Conservation (phyloP, 2,888 invertebrate species). For the Eremobia ochroleuca region DNA sequence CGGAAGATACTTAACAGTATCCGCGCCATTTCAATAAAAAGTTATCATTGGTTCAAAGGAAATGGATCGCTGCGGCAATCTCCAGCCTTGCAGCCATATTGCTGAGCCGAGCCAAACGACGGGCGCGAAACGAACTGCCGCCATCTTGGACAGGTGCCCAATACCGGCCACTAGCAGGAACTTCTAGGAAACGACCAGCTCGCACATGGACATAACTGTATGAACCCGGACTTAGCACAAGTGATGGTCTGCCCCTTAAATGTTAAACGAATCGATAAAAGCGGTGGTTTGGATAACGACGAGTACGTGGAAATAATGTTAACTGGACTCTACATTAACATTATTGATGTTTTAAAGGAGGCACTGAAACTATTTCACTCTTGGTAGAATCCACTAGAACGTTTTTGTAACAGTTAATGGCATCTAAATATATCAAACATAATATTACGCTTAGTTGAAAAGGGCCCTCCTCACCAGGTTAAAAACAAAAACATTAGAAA, state of each 20-base stretch:
- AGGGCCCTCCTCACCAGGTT: too few species aligned
- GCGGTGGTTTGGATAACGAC: neutral
- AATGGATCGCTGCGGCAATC: slow-evolving; percentile 48
- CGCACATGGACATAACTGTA: neutral
- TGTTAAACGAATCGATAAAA: neutral
- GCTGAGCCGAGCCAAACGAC: slow-evolving; percentile 51
- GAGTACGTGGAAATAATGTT: neutral
- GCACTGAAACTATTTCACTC: neutral
- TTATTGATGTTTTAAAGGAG: neutral
- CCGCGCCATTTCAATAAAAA: slow-evolving; percentile 49
- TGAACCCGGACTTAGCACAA: neutral
- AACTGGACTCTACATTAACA: neutral
- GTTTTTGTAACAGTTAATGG: too few species aligned
- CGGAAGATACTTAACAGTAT: slow-evolving; percentile 37
- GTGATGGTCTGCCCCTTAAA: neutral
- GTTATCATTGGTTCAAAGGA: slow-evolving; percentile 28
- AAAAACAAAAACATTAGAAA: too few species aligned
- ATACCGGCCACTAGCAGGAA: neutral
- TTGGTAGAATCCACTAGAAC: neutral
- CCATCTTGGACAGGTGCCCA: slow-evolving; percentile 54
- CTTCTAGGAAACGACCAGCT: slow-evolving; percentile 16
- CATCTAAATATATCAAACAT: neutral
- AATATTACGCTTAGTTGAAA: neutral
- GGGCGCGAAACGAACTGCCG: slow-evolving; percentile 9
- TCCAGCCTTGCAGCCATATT: slow-evolving; percentile 8